Evolutionary conservation across 2,113 vertebrate species (phyloP).

Genomic region (Rhadina sibilatrix): DNA sequence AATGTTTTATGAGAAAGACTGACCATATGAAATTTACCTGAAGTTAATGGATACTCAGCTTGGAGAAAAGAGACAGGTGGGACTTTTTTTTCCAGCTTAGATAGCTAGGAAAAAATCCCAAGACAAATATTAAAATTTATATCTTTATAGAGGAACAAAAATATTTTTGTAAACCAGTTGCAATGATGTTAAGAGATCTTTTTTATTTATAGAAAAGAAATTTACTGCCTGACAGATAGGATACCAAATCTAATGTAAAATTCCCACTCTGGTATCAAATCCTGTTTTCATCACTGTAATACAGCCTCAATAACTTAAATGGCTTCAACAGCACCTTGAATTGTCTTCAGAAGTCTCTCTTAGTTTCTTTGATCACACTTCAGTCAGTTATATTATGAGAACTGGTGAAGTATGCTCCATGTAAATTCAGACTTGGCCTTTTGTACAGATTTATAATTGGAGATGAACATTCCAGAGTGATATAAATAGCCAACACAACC

Average conservation of each 20-base stretch:
- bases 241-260: background rate
- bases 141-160: background rate
- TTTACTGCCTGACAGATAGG: background rate
- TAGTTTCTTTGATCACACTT: background rate
- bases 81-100: background rate
- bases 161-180: background rate
- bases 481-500: conserved; percentile 27
- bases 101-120: background rate
- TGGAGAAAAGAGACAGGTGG: background rate
- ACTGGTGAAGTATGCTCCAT: background rate
- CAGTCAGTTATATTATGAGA: background rate
- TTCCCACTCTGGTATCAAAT: background rate
- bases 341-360: background rate
- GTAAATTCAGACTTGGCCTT: conserved; percentile 33
- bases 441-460: conserved; percentile 39
- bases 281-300: background rate
- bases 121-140: background rate
- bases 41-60: background rate
- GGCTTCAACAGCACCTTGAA: background rate
- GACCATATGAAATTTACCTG: background rate
- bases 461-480: conserved; percentile 2
- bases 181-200: background rate
- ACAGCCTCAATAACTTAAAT: background rate
- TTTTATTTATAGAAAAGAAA: background rate
- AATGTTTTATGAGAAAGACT: background rate